phyloP scores from a whole-genome alignment of 2,888 invertebrate genomes.

The Thereva nobilitata region DNA sequence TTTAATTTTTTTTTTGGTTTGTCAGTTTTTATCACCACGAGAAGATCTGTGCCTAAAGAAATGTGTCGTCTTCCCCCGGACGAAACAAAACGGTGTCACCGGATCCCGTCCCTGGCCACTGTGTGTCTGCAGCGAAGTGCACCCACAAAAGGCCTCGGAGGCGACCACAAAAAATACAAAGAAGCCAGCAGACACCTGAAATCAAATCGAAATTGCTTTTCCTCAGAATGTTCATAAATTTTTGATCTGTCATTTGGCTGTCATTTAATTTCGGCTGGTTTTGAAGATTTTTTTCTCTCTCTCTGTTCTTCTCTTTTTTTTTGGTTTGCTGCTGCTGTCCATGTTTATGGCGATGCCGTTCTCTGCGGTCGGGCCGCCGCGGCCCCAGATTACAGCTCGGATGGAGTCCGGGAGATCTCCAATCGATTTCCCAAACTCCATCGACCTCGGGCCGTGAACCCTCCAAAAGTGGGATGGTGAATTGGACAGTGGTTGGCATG shows the following conservation, averaged over 20 bases:
- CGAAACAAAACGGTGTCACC: slow-evolving; percentile 34
- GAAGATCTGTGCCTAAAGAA: background rate
- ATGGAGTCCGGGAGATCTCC: background rate
- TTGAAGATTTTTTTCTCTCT: slow-evolving; percentile 28
- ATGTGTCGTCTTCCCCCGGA: slow-evolving; percentile 1
- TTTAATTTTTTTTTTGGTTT: background rate
- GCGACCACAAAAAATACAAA: slow-evolving; percentile 21
- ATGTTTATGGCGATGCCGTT: slow-evolving; percentile 14
- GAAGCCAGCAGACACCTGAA: slow-evolving; percentile 28
- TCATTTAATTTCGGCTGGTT: slow-evolving; percentile 32
- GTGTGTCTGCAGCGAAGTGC: background rate
- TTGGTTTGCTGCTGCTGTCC: background rate
- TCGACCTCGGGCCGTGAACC: slow-evolving; percentile 17
- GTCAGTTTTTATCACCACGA: background rate
- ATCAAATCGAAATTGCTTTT: slow-evolving; percentile 27
- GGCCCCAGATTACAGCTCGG: background rate
- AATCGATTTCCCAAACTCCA: slow-evolving; percentile 18
- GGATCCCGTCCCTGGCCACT: slow-evolving; percentile 20
- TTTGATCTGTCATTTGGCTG: slow-evolving; percentile 37
- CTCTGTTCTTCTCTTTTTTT: slow-evolving; percentile 4
- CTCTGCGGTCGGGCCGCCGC: background rate
- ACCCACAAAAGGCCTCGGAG: background rate
- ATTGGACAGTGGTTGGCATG: slow-evolving; percentile 14
- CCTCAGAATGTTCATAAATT: slow-evolving; percentile 34
- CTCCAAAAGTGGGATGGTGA: slow-evolving; percentile 7